Evolutionary conservation across 2,888 invertebrate species (phyloP).

Genomic region (Julus scanicus): DNA sequence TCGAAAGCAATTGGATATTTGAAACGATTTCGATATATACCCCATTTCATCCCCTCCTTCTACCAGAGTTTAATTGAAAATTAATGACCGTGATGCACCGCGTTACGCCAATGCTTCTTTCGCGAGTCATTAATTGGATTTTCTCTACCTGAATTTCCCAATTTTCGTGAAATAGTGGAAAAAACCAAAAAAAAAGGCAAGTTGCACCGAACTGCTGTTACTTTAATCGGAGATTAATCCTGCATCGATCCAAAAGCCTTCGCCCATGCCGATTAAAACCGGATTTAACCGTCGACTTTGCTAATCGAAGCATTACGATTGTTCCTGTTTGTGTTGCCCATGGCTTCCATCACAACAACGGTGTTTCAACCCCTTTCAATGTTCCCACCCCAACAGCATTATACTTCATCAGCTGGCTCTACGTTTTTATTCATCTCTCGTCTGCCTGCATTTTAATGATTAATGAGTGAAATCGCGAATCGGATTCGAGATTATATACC

Average conservation of each 20-base stretch:
- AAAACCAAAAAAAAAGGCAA: too few relatives aligned
- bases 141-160: not conserved
- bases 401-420: not conserved
- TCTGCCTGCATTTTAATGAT: slow-evolving; percentile 14
- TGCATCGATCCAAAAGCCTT: not conserved
- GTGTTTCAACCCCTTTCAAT: not conserved
- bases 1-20: not conserved
- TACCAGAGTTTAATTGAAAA: slow-evolving; percentile 20
- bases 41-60: not conserved
- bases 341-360: not conserved
- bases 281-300: not conserved
- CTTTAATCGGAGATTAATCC: not conserved
- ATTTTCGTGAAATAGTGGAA: not conserved
- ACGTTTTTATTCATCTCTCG: slow-evolving; percentile 21
- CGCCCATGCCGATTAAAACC: not conserved
- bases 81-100: slow-evolving; percentile 41
- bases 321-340: not conserved
- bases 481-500: not conserved
- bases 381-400: not conserved
- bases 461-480: slow-evolving; percentile 41
- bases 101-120: not conserved
- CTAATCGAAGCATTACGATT: not conserved
- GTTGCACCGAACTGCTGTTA: not conserved
- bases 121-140: not conserved
- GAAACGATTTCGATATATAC: slow-evolving; percentile 12